Percentiles rank a stretch among this genome's conserved stretches.
phyloP scores from a whole-genome alignment of 2,797 vertebrate species.

The Typhlichthys eigenmanni region DNA sequence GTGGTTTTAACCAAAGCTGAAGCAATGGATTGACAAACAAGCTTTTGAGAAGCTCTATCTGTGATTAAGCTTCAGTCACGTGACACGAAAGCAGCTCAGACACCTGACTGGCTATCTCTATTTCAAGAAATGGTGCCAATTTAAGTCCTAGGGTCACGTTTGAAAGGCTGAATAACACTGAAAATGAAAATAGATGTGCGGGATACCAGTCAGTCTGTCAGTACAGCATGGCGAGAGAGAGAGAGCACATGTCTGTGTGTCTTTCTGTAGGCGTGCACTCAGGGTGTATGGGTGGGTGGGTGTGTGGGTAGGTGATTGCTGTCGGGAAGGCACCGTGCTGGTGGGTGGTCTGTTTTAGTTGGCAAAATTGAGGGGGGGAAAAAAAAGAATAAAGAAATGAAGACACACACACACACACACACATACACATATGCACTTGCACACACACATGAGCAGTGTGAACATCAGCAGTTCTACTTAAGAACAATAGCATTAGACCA shows the following conservation, averaged over 20 bases:
- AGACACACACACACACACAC: neutral
- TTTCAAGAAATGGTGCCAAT: no score
- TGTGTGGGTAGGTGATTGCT: neutral
- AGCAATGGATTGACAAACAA: neutral
- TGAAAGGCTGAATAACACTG: no score
- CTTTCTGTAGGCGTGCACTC: no score
- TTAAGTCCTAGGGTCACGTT: no score
- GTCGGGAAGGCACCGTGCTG: neutral
- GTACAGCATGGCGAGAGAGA: neutral
- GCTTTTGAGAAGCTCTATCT: neutral
- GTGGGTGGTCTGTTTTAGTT: neutral
- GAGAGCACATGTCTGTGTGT: neutral
- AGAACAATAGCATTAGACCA: neutral
- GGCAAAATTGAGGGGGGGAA: neutral
- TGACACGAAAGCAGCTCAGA: neutral
- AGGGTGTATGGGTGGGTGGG: neutral
- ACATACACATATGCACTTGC: neutral
- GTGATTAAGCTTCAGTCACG: neutral
- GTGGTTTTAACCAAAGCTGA: constrained; percentile 17
- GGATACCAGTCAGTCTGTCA: neutral
- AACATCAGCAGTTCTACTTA: neutral
- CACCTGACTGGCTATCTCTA: no score
- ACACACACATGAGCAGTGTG: neutral
- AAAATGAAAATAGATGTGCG: neutral
- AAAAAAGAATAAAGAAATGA: neutral